These are phyloP conservation scores for Gonatopus flavifemur DNA, from an alignment of 1,140 invertebrate genomes.

Conservation along the genomic window DNA sequence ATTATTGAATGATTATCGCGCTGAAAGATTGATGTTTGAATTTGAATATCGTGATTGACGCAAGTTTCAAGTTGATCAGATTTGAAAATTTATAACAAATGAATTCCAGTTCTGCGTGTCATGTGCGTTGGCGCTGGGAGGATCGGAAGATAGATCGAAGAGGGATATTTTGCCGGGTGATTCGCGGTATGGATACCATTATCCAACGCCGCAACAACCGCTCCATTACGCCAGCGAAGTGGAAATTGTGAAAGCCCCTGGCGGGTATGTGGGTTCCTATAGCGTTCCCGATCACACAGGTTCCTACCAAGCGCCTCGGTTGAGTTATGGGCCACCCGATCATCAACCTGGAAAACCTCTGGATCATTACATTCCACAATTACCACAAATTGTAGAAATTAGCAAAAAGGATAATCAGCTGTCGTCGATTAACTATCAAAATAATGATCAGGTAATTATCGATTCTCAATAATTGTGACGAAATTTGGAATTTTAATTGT, in stretches of 20 bases:
- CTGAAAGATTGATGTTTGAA: no score
- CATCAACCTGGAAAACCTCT: slow-evolving; percentile 15
- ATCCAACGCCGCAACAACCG: slow-evolving; percentile 31
- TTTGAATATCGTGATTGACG: no score
- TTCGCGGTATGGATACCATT: slow-evolving; percentile 39
- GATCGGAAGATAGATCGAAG: slow-evolving; percentile 22
- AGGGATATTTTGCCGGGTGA: slow-evolving; percentile 48
- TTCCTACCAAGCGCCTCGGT: slow-evolving; percentile 2
- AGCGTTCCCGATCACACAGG: background rate
- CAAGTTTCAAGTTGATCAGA: no score
- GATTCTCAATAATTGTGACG: no score
- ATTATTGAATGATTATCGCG: no score
- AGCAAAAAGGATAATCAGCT: no score
- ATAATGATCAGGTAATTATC: no score
- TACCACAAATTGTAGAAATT: no score
- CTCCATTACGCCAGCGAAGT: slow-evolving; percentile 20
- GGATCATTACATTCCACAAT: background rate
- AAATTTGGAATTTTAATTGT: no score
- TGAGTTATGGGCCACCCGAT: slow-evolving; percentile 24
- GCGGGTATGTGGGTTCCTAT: slow-evolving; percentile 18
- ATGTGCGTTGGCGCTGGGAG: slow-evolving; percentile 21
- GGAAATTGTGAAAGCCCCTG: slow-evolving; percentile 10
- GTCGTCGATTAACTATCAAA: no score
- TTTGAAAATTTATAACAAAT: no score
- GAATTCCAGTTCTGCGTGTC: slow-evolving; percentile 37